Conservation (phyloP, 2,797 vertebrate genomes). For the Tiaroga cobitis region DNA sequence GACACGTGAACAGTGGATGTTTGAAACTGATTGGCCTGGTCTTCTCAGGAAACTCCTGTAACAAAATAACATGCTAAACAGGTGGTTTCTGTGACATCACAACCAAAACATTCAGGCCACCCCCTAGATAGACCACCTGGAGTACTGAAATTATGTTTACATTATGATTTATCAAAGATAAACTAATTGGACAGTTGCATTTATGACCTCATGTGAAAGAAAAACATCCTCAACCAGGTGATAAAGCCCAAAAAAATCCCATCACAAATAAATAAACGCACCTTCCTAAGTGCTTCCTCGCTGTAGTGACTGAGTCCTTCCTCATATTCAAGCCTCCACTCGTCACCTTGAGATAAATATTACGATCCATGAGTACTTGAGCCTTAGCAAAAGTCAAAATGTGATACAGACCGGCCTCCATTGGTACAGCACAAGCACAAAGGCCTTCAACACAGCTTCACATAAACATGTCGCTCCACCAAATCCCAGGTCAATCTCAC, state of each 20-base stretch:
- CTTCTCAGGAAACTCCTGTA: slow-evolving; percentile 80
- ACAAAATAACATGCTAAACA: background rate
- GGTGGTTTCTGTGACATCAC: background rate
- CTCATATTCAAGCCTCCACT: slow-evolving; percentile 79
- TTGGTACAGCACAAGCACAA: background rate
- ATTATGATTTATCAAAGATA: background rate
- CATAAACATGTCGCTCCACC: background rate
- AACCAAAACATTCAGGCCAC: background rate
- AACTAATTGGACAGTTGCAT: background rate
- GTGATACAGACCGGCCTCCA: background rate
- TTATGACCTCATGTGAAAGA: background rate
- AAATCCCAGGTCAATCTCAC: slow-evolving; percentile 23
- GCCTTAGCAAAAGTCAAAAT: background rate
- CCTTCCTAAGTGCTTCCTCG: slow-evolving; percentile 75
- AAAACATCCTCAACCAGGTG: background rate
- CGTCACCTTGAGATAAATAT: slow-evolving; percentile 67
- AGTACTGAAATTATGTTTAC: background rate
- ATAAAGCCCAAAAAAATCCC: background rate
- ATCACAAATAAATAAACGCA: slow-evolving; percentile 52
- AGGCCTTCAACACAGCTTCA: background rate
- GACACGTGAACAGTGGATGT: slow-evolving; percentile 74
- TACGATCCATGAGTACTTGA: background rate
- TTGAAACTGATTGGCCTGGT: slow-evolving; percentile 71
- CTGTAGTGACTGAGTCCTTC: slow-evolving; percentile 77
- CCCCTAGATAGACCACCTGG: background rate